Percentiles rank a stretch among this genome's conserved stretches.
These are phyloP conservation scores for Lasioglossum zephyrum DNA, from an alignment of 2,888 invertebrate species.

Conservation along the genomic window DNA sequence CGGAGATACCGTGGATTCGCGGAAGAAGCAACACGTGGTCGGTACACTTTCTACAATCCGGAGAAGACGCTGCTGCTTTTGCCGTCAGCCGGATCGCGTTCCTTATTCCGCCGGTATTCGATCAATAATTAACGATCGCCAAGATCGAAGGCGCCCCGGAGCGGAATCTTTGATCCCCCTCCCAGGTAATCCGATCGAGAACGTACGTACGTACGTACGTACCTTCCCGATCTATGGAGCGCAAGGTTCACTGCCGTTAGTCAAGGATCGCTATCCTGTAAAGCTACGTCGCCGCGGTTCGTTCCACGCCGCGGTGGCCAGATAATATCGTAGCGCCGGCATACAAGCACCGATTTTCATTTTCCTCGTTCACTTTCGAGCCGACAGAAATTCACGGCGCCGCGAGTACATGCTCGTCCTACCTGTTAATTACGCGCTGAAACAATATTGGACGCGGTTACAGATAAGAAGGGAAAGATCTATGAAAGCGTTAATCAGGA, in stretches of 20 bases:
- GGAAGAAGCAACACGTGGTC: constrained; percentile 36
- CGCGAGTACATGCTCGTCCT: constrained; percentile 37
- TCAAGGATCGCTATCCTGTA: constrained; percentile 37
- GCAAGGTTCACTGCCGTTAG: constrained; percentile 49
- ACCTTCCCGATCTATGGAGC: constrained; percentile 45
- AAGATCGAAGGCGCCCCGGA: constrained; percentile 45
- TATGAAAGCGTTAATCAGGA: constrained; percentile 20
- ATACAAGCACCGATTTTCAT: constrained; percentile 65
- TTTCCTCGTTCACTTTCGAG: constrained; percentile 64
- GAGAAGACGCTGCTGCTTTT: constrained; percentile 25
- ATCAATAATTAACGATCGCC: constrained; percentile 66
- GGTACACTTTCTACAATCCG: constrained; percentile 52
- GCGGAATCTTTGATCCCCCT: constrained; percentile 66
- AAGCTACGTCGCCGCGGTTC: constrained; percentile 34
- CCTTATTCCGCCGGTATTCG: constrained; percentile 48
- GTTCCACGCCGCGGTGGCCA: constrained; percentile 36
- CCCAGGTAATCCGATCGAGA: constrained; percentile 58
- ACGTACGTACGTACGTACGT: constrained; percentile 6
- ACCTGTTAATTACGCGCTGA: constrained; percentile 50
- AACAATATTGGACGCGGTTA: constrained; percentile 16
- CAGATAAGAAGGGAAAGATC: neutral
- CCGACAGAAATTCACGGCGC: constrained; percentile 48
- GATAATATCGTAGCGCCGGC: constrained; percentile 66
- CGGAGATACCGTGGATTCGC: neutral
- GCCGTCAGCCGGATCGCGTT: constrained; percentile 29